Percentiles rank a stretch among this genome's conserved stretches.
These are phyloP conservation scores for Puma concolor DNA, from an alignment of 2,113 vertebrate species.

Conservation along the genomic window DNA sequence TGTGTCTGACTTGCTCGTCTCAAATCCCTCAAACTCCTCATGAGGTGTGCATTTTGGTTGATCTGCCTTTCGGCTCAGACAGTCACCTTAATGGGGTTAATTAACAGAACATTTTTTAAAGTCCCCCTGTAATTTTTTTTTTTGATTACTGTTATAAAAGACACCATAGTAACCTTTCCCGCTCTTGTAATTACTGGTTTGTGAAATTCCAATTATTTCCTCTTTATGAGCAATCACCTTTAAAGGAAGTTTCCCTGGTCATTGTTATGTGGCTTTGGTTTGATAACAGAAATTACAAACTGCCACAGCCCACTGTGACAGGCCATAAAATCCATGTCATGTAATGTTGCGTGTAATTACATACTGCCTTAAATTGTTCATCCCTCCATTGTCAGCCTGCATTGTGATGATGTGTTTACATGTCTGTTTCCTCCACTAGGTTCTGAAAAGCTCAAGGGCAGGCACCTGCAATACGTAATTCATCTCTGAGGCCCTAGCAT, in stretches of 20 bases:
- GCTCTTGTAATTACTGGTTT: constrained; percentile 76
- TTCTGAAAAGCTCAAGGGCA: neutral
- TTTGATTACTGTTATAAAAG: constrained; percentile 77
- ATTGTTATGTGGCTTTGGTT: constrained; percentile 66
- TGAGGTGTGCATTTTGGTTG: neutral
- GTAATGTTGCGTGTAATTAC: constrained; percentile 39
- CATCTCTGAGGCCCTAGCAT: neutral
- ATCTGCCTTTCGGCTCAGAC: constrained; percentile 34
- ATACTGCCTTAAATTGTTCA: neutral
- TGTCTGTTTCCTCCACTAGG: neutral
- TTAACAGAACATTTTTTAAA: constrained; percentile 65
- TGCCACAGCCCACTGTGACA: neutral
- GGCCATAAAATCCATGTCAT: constrained; percentile 45
- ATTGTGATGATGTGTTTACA: neutral
- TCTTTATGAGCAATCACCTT: constrained; percentile 74
- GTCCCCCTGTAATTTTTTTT: constrained; percentile 63
- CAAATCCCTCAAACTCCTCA: neutral
- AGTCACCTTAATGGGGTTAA: constrained; percentile 66
- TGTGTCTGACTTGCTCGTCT: neutral
- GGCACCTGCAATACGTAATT: neutral
- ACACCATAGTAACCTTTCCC: constrained; percentile 70
- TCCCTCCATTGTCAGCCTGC: neutral
- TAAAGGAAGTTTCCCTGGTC: constrained; percentile 77
- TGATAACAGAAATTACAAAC: constrained; percentile 76
- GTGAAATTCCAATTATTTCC: constrained; percentile 69